phyloP scores from a whole-genome alignment of 2,113 vertebrate genomes.

The Cololabis saira region DNA sequence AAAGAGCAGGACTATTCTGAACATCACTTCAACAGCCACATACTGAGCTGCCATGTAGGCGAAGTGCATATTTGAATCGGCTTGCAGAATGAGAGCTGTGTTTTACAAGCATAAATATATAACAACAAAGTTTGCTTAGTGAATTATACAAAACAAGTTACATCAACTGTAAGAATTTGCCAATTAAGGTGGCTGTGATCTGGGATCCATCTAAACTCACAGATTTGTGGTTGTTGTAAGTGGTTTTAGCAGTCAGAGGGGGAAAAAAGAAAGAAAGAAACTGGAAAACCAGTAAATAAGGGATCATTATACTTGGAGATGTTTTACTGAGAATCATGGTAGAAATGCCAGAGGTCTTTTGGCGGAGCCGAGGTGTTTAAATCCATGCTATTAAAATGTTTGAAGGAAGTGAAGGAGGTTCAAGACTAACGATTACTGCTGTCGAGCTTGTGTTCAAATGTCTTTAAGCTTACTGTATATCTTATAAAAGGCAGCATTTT shows the following conservation, averaged over 20 bases:
- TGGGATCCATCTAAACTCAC: constrained; percentile 22
- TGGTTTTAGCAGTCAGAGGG: constrained; percentile 38
- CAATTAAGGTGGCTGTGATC: constrained; percentile 18
- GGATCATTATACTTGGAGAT: constrained; percentile 20
- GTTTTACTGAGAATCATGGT: constrained; percentile 32
- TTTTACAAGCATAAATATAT: constrained; percentile 9
- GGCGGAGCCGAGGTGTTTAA: background rate
- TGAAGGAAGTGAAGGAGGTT: constrained; percentile 6
- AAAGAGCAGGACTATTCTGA: constrained; percentile 52
- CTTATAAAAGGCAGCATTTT: background rate
- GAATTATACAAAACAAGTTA: constrained; percentile 14
- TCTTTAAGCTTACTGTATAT: constrained; percentile 6
- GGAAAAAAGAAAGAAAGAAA: constrained; percentile 23
- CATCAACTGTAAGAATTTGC: background rate
- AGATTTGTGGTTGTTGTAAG: constrained; percentile 21
- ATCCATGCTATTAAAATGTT: constrained; percentile 5
- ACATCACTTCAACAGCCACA: constrained; percentile 48
- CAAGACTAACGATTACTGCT: constrained; percentile 5
- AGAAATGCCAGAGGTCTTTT: background rate
- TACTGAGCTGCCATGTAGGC: background rate
- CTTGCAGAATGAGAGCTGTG: constrained; percentile 9
- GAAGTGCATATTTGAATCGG: constrained; percentile 15
- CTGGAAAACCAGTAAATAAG: constrained; percentile 41
- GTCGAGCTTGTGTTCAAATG: constrained; percentile 5
- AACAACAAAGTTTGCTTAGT: constrained; percentile 10